Evolutionary conservation across 2,113 vertebrate species (phyloP).

Genomic region (Sceloporus undulatus): DNA sequence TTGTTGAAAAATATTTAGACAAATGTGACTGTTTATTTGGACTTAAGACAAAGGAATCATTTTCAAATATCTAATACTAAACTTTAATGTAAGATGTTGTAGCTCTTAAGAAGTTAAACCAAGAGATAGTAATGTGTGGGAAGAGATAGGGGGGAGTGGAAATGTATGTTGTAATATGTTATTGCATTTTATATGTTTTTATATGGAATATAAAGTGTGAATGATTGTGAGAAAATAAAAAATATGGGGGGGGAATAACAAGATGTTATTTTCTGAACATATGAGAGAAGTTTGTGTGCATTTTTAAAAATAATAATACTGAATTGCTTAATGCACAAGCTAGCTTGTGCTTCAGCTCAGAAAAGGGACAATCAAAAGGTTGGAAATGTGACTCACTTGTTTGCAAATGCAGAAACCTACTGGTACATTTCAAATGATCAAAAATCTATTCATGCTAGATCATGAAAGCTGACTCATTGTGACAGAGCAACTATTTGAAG

Average conservation of each 20-base stretch:
- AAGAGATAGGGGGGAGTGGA: too few relatives aligned
- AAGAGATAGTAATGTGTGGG: too few relatives aligned
- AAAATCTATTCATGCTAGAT: neutral
- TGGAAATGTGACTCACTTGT: neutral
- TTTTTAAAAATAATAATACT: neutral
- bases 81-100: neutral
- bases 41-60: neutral
- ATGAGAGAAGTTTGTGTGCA: too few relatives aligned
- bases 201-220: too few relatives aligned
- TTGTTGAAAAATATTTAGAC: neutral
- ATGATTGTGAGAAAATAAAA: too few relatives aligned
- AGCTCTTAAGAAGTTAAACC: too few relatives aligned
- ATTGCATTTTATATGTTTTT: too few relatives aligned
- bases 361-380: neutral
- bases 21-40: neutral
- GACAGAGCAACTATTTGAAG: neutral
- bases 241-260: neutral
- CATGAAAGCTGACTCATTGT: neutral
- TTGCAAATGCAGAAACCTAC: neutral
- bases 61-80: neutral
- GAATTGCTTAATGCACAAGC: too few relatives aligned
- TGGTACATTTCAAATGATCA: neutral
- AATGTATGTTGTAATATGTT: too few relatives aligned
- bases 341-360: neutral
- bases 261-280: neutral